Evolutionary conservation across 2,797 vertebrate species (phyloP).

Genomic region (Lithobates pipiens): DNA sequence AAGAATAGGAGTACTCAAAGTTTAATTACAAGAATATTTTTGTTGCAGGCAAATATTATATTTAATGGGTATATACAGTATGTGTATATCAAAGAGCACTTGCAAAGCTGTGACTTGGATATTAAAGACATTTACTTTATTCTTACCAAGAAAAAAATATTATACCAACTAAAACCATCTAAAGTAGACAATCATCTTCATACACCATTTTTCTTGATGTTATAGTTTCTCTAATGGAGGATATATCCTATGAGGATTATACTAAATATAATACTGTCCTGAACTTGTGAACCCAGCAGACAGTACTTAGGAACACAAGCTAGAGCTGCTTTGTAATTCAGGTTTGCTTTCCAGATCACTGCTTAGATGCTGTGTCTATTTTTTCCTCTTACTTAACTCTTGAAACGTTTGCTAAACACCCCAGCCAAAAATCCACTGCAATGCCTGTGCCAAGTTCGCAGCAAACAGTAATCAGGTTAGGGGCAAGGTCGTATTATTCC

Average conservation of each 20-base stretch:
- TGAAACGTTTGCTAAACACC: constrained; percentile 63
- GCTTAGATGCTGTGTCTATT: constrained; percentile 18
- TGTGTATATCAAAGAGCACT: no score
- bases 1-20: not conserved
- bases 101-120: no score
- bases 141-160: no score
- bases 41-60: no score
- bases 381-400: constrained; percentile 55
- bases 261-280: constrained; percentile 55
- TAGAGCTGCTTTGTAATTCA: constrained; percentile 53
- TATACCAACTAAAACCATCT: not conserved
- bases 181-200: constrained; percentile 36
- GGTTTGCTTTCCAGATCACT: constrained; percentile 51
- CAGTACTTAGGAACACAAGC: constrained; percentile 23
- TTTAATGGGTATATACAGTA: no score
- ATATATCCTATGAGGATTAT: constrained; percentile 43
- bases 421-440: constrained; percentile 64
- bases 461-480: constrained; percentile 69
- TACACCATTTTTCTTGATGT: constrained; percentile 8
- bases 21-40: no score
- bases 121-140: no score
- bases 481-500: constrained; percentile 60
- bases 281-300: constrained; percentile 56
- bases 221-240: constrained; percentile 48
- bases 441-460: constrained; percentile 60